A percentile compares a stretch with the other conserved stretches of the same genome.
Evolutionary conservation across 2,797 vertebrate species (phyloP).

Genomic region (Saxicola maurus): DNA sequence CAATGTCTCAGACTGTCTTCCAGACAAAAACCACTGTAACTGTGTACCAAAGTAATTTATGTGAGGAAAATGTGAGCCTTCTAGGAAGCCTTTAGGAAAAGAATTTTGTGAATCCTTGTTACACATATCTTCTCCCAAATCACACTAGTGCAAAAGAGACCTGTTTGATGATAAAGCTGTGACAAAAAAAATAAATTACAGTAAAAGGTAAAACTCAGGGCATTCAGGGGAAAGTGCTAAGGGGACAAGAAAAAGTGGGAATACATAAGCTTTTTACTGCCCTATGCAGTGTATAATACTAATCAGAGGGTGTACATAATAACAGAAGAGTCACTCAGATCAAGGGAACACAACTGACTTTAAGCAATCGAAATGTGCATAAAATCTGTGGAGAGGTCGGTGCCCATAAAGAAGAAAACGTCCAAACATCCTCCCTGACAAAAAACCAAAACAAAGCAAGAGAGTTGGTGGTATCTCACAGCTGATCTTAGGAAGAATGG

Average conservation of each 20-base stretch:
- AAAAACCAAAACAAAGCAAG: fast-evolving
- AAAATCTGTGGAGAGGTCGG: background rate
- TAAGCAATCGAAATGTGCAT: background rate
- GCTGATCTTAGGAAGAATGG: background rate
- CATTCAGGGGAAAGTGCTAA: background rate
- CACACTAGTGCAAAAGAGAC: background rate
- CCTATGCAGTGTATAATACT: background rate
- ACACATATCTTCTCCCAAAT: background rate
- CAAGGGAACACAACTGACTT: background rate
- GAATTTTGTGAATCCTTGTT: background rate
- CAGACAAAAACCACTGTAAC: background rate
- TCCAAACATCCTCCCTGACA: background rate
- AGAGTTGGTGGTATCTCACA: background rate
- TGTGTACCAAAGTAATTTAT: background rate
- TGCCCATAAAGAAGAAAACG: background rate
- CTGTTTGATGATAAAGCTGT: background rate
- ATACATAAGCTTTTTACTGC: background rate
- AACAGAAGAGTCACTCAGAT: background rate
- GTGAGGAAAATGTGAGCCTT: background rate
- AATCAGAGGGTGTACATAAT: background rate
- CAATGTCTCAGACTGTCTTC: background rate
- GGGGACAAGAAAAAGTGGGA: background rate
- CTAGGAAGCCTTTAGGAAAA: background rate
- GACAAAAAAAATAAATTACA: background rate
- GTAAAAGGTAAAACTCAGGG: background rate